Base-by-base conservation (phyloP, 2,888 invertebrate genomes). In the Nomada flava region DNA sequence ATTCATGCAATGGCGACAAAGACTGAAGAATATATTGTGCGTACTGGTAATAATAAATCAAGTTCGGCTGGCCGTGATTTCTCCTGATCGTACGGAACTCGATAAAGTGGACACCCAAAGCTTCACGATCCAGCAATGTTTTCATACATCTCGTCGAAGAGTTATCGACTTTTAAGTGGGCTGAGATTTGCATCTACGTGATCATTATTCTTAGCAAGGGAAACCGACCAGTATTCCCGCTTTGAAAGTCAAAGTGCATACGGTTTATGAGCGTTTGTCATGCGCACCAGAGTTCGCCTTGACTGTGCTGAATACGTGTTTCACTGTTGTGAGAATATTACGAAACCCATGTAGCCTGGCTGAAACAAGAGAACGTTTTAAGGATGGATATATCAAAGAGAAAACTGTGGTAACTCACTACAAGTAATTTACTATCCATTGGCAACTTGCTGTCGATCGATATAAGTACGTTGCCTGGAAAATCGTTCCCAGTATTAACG, bases 141-240 rank as follows among this genome's bases (percentile, higher is more conserved):
- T 83, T 75, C 75, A 72, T 60, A 59, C 75, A 79, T 79, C 71
- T 75, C 60, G 55, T 18, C 65, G 50, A 36, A 75, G 79, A 69
- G 79, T 84, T 84, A 70, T 79, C 52, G 76, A 79, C 72, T 59
- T 72, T 79, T 80, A 87, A 84, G 71, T 84, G 69, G 86, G 75
- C 68, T 79, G 67, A 62, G 84, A 88, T 88, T 87, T 86, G 72
- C 79, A 86, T 88, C 50, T 79, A 86, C 86, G 79, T 81, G 81
- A 79, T 75, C 77, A 81, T 71, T 79, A 76, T 86, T 69, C 72
- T 65, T 79, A 80, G 67, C 72, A 23, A 75, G 72, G 77, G 79
- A 82, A 84, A 83, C 57, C 53, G 53, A 10, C 53, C n/a, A n/a
- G 53, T 53, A n/a, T 44, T 18, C 47, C 23, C 62, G 20, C 47